Evolutionary conservation across 2,888 invertebrate species (phyloP).

Genomic region (Vesta saturnalis): DNA sequence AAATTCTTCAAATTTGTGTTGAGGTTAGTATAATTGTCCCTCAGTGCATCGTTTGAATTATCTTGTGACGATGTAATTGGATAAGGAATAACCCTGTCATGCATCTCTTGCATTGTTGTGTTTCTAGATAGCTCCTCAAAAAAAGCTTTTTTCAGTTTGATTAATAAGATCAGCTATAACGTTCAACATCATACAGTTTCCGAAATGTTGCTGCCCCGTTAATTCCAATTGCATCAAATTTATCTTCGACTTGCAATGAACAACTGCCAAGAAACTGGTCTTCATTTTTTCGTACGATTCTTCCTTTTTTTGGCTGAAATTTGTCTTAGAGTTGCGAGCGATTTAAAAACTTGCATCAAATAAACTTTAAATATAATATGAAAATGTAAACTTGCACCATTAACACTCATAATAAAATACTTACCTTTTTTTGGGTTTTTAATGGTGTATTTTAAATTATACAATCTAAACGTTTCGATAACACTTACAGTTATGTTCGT

Average conservation of each 20-base stretch:
- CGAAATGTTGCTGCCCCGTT: not conserved
- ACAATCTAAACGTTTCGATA: no score
- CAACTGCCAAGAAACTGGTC: not conserved
- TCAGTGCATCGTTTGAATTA: not conserved
- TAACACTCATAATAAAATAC: no score
- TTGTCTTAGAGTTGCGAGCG: not conserved
- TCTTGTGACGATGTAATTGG: not conserved
- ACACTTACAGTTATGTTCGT: no score
- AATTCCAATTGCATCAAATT: not conserved
- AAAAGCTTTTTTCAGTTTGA: not conserved
- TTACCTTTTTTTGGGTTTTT: no score
- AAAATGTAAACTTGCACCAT: no score
- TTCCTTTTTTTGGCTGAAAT: not conserved
- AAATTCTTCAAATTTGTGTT: not conserved
- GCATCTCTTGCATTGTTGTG: not conserved
- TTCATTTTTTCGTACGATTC: not conserved
- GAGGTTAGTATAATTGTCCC: not conserved
- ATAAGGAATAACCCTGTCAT: not conserved
- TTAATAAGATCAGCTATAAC: not conserved
- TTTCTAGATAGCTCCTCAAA: not conserved
- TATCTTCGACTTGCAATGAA: not conserved
- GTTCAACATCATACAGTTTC: not conserved
- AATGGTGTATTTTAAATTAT: no score
- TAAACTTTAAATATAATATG: not conserved
- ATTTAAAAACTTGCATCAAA: not conserved